These are phyloP conservation scores for Euclidia mi DNA, from an alignment of 2,888 invertebrate genomes.

Conservation along the genomic window DNA sequence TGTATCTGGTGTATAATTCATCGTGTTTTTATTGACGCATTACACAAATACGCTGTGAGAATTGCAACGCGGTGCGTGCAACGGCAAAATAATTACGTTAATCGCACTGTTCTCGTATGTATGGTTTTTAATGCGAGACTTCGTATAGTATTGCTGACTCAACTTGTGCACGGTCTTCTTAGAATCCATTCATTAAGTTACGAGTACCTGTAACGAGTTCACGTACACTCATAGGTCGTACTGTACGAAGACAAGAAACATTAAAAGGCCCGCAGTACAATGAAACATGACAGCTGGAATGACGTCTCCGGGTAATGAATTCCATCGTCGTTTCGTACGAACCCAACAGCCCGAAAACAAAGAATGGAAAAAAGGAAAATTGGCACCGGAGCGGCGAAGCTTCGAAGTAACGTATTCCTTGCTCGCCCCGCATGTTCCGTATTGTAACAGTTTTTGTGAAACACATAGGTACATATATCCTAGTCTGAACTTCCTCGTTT, in stretches of 20 bases:
- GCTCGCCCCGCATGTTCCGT: conserved; percentile 46
- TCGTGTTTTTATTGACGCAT: not conserved
- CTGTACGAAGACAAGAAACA: conserved; percentile 18
- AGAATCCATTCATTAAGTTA: conserved; percentile 37
- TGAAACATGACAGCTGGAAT: conserved; percentile 39
- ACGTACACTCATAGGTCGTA: conserved; percentile 24
- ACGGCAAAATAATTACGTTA: conserved; percentile 34
- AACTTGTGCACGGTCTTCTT: conserved; percentile 34
- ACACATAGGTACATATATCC: conserved; percentile 64
- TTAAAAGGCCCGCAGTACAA: conserved; percentile 31
- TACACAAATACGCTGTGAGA: conserved; percentile 9
- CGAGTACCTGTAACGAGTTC: conserved; percentile 34
- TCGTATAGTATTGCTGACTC: conserved; percentile 31
- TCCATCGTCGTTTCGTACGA: conserved; percentile 68
- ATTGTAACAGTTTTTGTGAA: conserved; percentile 58
- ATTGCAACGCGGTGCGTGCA: conserved; percentile 16
- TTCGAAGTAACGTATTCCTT: conserved; percentile 70
- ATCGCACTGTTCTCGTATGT: conserved; percentile 22
- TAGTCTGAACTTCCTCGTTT: conserved; percentile 48
- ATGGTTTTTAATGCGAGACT: conserved; percentile 30
- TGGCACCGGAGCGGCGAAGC: conserved; percentile 71
- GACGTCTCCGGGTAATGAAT: conserved; percentile 61
- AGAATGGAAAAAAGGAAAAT: conserved; percentile 69
- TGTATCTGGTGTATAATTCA: not conserved
- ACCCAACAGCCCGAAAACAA: conserved; percentile 75